Conservation (phyloP, 2,888 invertebrate species). For the Itoplectis maculator region DNA sequence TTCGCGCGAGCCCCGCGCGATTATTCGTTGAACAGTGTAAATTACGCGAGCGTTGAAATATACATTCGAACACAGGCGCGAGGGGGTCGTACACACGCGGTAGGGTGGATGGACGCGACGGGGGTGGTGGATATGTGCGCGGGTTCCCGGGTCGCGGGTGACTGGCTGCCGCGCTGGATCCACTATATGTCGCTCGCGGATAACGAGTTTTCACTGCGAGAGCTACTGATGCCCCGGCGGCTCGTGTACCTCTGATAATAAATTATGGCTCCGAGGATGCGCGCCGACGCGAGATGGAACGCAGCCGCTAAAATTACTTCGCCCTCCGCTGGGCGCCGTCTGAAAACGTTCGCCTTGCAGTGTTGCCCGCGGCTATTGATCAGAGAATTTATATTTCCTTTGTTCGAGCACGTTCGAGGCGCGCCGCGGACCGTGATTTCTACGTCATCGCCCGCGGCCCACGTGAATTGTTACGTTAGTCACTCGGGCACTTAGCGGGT, state of each 20-base stretch:
- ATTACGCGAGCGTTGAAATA: constrained; percentile 22
- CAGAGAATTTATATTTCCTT: constrained; percentile 1
- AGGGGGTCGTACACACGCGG: neutral
- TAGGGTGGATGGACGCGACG: neutral
- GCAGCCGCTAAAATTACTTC: constrained; percentile 44
- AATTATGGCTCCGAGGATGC: constrained; percentile 27
- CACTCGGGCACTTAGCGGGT: no score
- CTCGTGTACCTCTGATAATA: constrained; percentile 28
- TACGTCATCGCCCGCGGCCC: neutral
- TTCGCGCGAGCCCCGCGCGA: neutral
- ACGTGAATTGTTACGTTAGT: neutral
- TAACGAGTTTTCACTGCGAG: constrained; percentile 35
- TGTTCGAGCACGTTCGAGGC: neutral
- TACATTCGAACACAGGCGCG: constrained; percentile 8
- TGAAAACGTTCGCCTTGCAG: neutral
- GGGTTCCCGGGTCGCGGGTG: neutral
- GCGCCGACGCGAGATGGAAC: constrained; percentile 32
- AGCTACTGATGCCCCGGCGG: constrained; percentile 7
- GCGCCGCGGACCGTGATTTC: neutral
- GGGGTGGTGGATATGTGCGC: constrained; percentile 1
- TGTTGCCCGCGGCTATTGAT: neutral
- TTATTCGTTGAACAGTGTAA: constrained; percentile 35
- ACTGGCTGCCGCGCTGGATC: no score
- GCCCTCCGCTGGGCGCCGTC: neutral
- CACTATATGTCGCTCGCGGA: constrained; percentile 21